These are phyloP conservation scores for Eledona agricola DNA, from an alignment of 2,888 invertebrate genomes.

Conservation along the genomic window DNA sequence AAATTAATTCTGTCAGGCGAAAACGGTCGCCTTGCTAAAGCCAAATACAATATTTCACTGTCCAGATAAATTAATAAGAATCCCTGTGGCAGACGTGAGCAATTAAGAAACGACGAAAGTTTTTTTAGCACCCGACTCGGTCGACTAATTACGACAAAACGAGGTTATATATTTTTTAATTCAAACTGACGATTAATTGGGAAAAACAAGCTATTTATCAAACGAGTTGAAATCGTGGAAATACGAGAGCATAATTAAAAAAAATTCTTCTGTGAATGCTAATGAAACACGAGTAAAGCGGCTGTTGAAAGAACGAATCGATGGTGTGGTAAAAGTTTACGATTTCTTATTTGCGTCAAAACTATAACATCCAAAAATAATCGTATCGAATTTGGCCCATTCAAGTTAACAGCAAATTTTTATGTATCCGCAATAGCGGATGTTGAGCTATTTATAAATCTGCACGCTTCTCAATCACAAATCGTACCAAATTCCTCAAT, in stretches of 20 bases:
- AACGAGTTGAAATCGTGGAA: no score
- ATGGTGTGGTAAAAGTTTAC: not conserved
- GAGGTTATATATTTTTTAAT: not conserved
- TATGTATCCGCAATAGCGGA: no score
- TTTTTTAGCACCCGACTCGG: slow-evolving; percentile 1
- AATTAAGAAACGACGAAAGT: slow-evolving; percentile 4
- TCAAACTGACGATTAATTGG: slow-evolving; percentile 2
- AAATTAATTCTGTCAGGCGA: no score
- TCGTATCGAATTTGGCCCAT: no score
- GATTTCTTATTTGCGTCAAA: slow-evolving; percentile 9
- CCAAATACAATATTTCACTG: slow-evolving; percentile 5
- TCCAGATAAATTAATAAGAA: slow-evolving; percentile 3
- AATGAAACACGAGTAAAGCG: slow-evolving; percentile 3
- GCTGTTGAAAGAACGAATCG: not conserved
- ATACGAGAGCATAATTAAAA: no score
- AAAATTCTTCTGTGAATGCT: no score
- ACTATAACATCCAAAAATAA: slow-evolving; percentile 6
- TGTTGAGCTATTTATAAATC: no score
- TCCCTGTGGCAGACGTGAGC: slow-evolving; percentile 4
- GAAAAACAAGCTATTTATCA: no score
- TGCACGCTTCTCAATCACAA: no score
- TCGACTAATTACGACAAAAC: slow-evolving; percentile 8
- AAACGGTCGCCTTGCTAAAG: no score
- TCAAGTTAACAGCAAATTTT: slow-evolving; percentile 4
- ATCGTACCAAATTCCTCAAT: no score